phyloP scores from a whole-genome alignment of 2,797 vertebrate species.

The Denticeps clupeoides region DNA sequence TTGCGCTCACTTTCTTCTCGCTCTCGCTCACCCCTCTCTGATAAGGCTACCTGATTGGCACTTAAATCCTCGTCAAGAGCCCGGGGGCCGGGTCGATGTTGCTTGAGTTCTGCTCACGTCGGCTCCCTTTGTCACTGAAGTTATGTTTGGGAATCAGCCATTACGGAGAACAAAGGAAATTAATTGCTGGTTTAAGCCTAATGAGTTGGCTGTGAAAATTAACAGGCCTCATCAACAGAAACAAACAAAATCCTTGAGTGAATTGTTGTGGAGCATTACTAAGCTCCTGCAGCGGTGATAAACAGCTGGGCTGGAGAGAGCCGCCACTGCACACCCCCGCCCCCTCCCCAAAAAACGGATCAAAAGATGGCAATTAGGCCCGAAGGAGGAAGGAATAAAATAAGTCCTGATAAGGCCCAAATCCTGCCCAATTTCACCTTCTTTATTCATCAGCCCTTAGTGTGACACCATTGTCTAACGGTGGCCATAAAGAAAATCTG shows the following conservation, averaged over 20 bases:
- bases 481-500: constrained; percentile 51
- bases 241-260: constrained; percentile 68
- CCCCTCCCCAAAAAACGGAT: constrained; percentile 29
- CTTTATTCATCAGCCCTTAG: constrained; percentile 56
- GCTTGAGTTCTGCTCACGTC: constrained; percentile 20
- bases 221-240: constrained; percentile 68
- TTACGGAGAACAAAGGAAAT: constrained; percentile 75
- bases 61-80: constrained; percentile 12
- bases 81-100: constrained; percentile 2
- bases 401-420: constrained; percentile 40
- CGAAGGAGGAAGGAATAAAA: constrained; percentile 30
- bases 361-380: constrained; percentile 30
- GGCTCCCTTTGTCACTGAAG: constrained; percentile 38
- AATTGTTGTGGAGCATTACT: constrained; percentile 57
- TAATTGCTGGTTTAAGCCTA: constrained; percentile 79
- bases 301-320: constrained; percentile 57
- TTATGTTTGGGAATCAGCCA: constrained; percentile 62
- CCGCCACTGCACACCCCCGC: constrained; percentile 22
- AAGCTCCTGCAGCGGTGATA: constrained; percentile 52
- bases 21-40: constrained; percentile 8
- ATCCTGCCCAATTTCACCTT: constrained; percentile 50
- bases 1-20: neutral
- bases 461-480: constrained; percentile 45
- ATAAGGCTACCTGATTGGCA: constrained; percentile 6
- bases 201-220: constrained; percentile 74